Conservation (phyloP, 2,888 invertebrate genomes). For the Drosophila meridionalis region DNA sequence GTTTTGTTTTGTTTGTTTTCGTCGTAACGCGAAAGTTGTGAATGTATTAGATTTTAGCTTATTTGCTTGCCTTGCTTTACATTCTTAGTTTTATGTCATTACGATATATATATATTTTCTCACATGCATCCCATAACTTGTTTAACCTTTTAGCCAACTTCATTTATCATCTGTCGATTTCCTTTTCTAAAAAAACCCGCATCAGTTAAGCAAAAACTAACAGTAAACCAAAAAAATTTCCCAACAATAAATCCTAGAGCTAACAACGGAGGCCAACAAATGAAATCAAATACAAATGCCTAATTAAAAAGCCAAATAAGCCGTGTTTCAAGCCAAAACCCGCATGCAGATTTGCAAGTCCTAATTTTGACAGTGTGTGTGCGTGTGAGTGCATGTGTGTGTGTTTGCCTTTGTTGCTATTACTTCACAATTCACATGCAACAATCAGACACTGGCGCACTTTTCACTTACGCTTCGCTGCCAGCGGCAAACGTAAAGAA, state of each 20-base stretch:
- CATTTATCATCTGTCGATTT: constrained; percentile 26
- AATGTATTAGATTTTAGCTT: constrained; percentile 7
- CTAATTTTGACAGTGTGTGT: constrained; percentile 48
- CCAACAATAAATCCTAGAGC: constrained; percentile 58
- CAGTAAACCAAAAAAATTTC: constrained; percentile 21
- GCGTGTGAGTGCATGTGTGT: constrained; percentile 4
- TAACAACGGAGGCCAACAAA: not conserved
- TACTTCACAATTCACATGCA: constrained; percentile 69
- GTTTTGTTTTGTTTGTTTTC: constrained; percentile 22
- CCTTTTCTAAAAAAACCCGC: constrained; percentile 13
- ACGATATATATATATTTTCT: not conserved
- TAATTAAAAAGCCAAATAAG: constrained; percentile 61
- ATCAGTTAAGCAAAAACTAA: constrained; percentile 36
- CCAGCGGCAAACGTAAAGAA: constrained; percentile 38
- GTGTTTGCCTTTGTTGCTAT: constrained; percentile 41
- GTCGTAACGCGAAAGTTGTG: constrained; percentile 38
- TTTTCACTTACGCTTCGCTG: constrained; percentile 74
- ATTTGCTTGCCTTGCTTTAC: constrained; percentile 7
- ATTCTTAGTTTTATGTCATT: constrained; percentile 12
- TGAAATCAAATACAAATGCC: constrained; percentile 33
- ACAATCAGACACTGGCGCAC: constrained; percentile 49
- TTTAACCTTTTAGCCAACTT: constrained; percentile 10
- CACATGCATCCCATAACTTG: not conserved
- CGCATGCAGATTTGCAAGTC: constrained; percentile 68
- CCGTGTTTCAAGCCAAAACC: constrained; percentile 34